Conservation (phyloP, 1,140 invertebrate genomes). For the Euwallacea fornicatus region DNA sequence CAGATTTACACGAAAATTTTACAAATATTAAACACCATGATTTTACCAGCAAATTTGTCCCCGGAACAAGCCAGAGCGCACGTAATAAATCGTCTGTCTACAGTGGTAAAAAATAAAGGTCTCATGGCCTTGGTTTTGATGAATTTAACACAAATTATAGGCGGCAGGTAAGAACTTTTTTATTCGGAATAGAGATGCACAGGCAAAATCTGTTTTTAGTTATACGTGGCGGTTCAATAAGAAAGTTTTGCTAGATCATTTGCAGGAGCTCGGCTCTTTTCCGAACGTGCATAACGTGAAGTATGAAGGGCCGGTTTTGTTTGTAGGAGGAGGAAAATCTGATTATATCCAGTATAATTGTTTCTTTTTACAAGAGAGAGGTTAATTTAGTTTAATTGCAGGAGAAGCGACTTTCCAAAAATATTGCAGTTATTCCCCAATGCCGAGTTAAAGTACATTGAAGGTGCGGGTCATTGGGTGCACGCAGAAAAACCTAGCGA, state of each 20-base stretch:
- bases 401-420: constrained; percentile 64
- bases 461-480: constrained; percentile 87
- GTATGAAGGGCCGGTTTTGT: constrained; percentile 73
- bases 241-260: constrained; percentile 42
- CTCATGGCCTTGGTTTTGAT: constrained; percentile 59
- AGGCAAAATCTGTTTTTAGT: constrained; percentile 34
- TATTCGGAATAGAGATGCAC: too few species aligned
- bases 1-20: constrained; percentile 66
- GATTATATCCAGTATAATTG: constrained; percentile 72
- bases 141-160: constrained; percentile 52
- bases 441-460: constrained; percentile 71
- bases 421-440: constrained; percentile 78
- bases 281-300: constrained; percentile 56
- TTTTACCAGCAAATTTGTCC: constrained; percentile 60
- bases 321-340: constrained; percentile 81
- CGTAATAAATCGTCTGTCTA: constrained; percentile 59
- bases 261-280: constrained; percentile 66
- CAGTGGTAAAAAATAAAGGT: constrained; percentile 53
- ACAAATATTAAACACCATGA: constrained; percentile 63
- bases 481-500: constrained; percentile 86
- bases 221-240: constrained; percentile 54
- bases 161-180: constrained; percentile 39
- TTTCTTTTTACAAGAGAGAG: neutral
- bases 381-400: constrained; percentile 50
- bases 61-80: constrained; percentile 67